Conservation (phyloP, 2,797 vertebrate genomes). For the Heteromormyrus szaboi region DNA sequence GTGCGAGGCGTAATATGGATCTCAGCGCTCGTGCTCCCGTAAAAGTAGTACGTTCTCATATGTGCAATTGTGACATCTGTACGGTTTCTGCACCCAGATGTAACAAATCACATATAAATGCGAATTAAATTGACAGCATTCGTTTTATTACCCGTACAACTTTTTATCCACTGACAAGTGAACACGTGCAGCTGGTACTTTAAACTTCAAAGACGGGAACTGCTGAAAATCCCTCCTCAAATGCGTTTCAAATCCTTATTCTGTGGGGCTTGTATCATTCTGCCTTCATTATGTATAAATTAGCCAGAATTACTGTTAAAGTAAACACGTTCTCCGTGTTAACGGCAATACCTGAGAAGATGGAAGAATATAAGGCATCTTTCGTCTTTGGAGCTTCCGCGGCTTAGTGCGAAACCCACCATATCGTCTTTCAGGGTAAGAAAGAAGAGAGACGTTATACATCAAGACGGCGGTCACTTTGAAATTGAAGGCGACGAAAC, state of each 20-base stretch:
- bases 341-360: constrained; percentile 24
- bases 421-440: constrained; percentile 17
- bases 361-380: constrained; percentile 18
- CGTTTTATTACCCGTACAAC: constrained; percentile 21
- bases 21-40: constrained; percentile 20
- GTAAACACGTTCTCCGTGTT: constrained; percentile 25
- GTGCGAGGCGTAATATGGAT: constrained; percentile 21
- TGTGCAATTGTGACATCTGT: constrained; percentile 25
- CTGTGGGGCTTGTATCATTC: constrained; percentile 11
- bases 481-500: constrained; percentile 19
- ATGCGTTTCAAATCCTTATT: constrained; percentile 21
- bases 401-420: neutral
- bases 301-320: constrained; percentile 21
- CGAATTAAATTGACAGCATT: constrained; percentile 23
- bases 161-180: constrained; percentile 29
- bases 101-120: constrained; percentile 21
- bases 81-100: constrained; percentile 13
- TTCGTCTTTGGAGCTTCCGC: neutral
- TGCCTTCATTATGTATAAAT: constrained; percentile 13
- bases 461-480: constrained; percentile 2
- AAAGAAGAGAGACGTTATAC: neutral
- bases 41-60: constrained; percentile 12
- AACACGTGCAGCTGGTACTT: constrained; percentile 23
- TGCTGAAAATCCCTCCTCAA: constrained; percentile 19
- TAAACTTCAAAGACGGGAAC: constrained; percentile 24